A percentile compares a stretch with the other conserved stretches of the same genome.
Evolutionary conservation across 2,888 invertebrate species (phyloP).

Genomic region (Drosophila kuntzei): DNA sequence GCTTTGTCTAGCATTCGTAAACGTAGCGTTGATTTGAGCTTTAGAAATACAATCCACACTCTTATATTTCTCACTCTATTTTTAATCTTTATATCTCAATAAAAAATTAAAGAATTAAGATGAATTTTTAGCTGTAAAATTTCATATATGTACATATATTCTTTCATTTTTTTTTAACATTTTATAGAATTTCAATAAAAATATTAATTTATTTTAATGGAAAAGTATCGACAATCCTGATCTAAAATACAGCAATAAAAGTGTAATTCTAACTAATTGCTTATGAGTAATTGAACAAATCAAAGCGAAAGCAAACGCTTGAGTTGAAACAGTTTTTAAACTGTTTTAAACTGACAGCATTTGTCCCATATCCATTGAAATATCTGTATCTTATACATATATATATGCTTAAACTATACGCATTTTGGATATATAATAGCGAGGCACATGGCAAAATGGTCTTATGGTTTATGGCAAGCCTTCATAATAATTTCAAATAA

Average conservation of each 20-base stretch:
- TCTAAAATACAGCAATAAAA: neutral
- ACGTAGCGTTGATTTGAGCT: too few species aligned
- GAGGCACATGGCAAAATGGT: slow-evolving; percentile 52
- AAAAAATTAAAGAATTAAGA: too few species aligned
- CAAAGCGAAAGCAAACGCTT: slow-evolving; percentile 27
- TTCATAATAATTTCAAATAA: slow-evolving; percentile 62
- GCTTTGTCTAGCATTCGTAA: too few species aligned
- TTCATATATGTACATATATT: too few species aligned
- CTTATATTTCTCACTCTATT: too few species aligned
- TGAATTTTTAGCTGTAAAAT: too few species aligned
- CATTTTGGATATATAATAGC: slow-evolving; percentile 29
- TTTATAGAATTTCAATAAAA: too few species aligned
- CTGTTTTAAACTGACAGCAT: slow-evolving; percentile 43
- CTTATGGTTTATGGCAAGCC: slow-evolving; percentile 52
- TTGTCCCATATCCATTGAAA: slow-evolving; percentile 19
- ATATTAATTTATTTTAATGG: too few species aligned
- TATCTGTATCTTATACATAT: slow-evolving; percentile 15
- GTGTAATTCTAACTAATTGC: slow-evolving; percentile 17
- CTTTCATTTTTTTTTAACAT: too few species aligned
- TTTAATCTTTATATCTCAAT: too few species aligned
- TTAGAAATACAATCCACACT: too few species aligned
- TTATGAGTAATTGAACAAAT: slow-evolving; percentile 18
- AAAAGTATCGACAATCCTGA: too few species aligned
- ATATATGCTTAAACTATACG: slow-evolving; percentile 16
- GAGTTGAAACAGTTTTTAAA: slow-evolving; percentile 51